These are phyloP conservation scores for Alligator sinensis DNA, from an alignment of 2,113 vertebrate species.

Conservation along the genomic window DNA sequence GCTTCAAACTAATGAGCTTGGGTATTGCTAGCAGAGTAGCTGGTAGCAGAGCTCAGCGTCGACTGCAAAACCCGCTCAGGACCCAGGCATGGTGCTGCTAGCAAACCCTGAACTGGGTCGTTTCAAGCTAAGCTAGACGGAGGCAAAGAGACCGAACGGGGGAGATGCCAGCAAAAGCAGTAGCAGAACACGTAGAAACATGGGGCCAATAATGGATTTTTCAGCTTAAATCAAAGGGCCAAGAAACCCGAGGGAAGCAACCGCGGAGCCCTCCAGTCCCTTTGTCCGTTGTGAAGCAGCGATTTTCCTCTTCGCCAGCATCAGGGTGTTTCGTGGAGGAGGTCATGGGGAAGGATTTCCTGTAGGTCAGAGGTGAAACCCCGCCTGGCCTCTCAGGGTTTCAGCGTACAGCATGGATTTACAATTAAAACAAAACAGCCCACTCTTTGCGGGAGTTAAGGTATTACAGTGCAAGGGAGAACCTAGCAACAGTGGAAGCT, in stretches of 20 bases:
- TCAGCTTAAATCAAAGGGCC: neutral
- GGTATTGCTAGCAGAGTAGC: too few species aligned
- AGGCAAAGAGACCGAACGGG: too few species aligned
- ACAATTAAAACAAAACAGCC: too few species aligned
- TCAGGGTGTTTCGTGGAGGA: neutral
- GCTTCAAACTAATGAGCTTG: too few species aligned
- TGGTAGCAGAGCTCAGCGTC: too few species aligned
- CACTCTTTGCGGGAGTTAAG: neutral
- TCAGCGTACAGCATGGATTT: neutral
- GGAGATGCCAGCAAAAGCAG: too few species aligned
- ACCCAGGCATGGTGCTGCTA: too few species aligned
- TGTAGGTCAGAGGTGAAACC: conserved; percentile 24
- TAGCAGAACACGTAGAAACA: too few species aligned
- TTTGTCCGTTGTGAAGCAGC: neutral
- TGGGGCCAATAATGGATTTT: neutral
- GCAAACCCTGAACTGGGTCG: too few species aligned
- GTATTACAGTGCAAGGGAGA: neutral
- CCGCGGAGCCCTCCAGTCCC: neutral
- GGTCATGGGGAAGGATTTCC: conserved; percentile 21
- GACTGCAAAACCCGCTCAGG: too few species aligned
- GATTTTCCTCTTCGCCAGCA: neutral
- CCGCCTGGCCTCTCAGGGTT: neutral
- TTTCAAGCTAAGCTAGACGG: too few species aligned
- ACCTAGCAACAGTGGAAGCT: neutral
- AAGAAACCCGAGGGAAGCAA: neutral